Base-by-base conservation (phyloP, 2,888 invertebrate species). In the Bellardia bayeri region DNA sequence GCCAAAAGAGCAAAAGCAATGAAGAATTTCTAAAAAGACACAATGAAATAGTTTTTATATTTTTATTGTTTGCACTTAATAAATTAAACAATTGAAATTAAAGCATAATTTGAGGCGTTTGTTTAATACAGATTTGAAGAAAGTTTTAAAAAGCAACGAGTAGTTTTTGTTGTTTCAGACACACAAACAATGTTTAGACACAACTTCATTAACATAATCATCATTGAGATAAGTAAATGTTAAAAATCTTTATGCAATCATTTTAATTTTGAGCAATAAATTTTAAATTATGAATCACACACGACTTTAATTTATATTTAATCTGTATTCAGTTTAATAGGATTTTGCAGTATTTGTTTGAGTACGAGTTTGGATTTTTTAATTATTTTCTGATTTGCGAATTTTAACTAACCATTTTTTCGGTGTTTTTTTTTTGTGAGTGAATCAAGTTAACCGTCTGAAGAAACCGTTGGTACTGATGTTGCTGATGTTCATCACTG, bases 391-490 rank as follows among this genome's bases (percentile, higher is more conserved):
- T 0, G 16, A 3, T 30, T n/a, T 9, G 0, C 14, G 23, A 37
- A 37, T 3, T 64, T 14, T 13, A 83, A 92, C 92, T 90, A 90
- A 92, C 92, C 92, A 92, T 92, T 79, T 90, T 92, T 82, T 71
- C 9, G 45, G 69, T 49, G 63, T 16, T 82, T 66, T 51, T 66
- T 51, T 13, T 58, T 58, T 42, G 2, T 61, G 33, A 8, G 45
- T 71, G 33, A 72, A 80, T 66, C 89, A 90, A 91, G 92, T 91
- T 90, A 87, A 89, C 91, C 90, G 90, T 89, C 89, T 90, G 91
- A 92, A 91, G 91, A 90, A 90, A 91, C 90, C 91, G 90, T 90
- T 91, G 91, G 91, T 92, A 93, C 93, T 93, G 93, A 92, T 93
- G 92, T 90, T 92, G 90, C 89, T 91, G 91, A 90, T 91, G 89